These are phyloP conservation scores for Lucilia sericata DNA, from an alignment of 1,140 invertebrate species.

Conservation along the genomic window DNA sequence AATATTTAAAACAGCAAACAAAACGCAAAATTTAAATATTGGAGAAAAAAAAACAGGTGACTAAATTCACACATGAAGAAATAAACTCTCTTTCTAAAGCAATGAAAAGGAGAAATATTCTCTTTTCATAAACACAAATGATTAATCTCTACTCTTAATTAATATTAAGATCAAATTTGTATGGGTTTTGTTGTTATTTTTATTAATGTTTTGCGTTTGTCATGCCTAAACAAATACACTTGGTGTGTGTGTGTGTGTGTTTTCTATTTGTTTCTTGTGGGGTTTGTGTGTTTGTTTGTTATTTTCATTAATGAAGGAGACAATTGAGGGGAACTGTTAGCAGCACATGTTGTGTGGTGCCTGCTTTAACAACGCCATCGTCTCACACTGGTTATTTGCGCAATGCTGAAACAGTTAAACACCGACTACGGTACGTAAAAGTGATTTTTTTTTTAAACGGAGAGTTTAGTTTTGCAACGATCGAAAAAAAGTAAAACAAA, in stretches of 20 bases:
- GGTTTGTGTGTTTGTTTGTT: not conserved
- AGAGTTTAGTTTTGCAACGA: not conserved
- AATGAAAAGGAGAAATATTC: no score
- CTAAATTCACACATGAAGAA: not conserved
- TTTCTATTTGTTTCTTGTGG: not conserved
- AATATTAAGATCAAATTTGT: not conserved
- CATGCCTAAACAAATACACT: no score
- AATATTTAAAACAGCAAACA: not conserved
- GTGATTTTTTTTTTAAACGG: not conserved
- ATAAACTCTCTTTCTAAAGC: not conserved
- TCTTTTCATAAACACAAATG: not conserved
- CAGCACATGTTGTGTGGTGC: not conserved
- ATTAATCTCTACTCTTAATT: not conserved
- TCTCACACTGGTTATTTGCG: slow-evolving; percentile 37
- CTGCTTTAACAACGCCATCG: not conserved
- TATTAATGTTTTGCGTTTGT: no score
- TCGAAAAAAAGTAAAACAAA: not conserved
- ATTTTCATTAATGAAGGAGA: no score
- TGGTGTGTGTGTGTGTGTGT: not conserved
- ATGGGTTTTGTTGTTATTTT: no score
- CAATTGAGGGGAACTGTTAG: not conserved
- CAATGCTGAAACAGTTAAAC: slow-evolving; percentile 40
- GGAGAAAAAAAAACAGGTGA: not conserved
- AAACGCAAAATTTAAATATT: not conserved
- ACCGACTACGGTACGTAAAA: slow-evolving; percentile 33